Evolutionary conservation across 2,113 vertebrate genomes (phyloP).

Genomic region (human): GRCh38 chr6:101378001-101378500

Average conservation of each 20-base stretch:
- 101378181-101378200: neutral
- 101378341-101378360: neutral
- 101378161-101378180: neutral
- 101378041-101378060: neutral
- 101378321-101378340: slow-evolving; percentile 25
- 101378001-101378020: too few relatives aligned
- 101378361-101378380: neutral
- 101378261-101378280: slow-evolving; percentile 13
- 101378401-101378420: neutral
- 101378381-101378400: neutral
- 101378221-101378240: neutral
- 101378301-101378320: slow-evolving; percentile 12
- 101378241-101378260: slow-evolving; percentile 31
- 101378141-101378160: neutral
- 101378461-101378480: neutral
- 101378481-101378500: neutral
- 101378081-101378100: neutral
- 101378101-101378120: neutral
- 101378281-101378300: neutral
- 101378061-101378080: neutral
- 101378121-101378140: neutral
- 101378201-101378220: neutral
- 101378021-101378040: neutral
- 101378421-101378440: neutral
- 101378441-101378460: slow-evolving; percentile 17